These are phyloP conservation scores for Graptemys geographica DNA, from an alignment of 2,797 vertebrate genomes.

Conservation along the genomic window DNA sequence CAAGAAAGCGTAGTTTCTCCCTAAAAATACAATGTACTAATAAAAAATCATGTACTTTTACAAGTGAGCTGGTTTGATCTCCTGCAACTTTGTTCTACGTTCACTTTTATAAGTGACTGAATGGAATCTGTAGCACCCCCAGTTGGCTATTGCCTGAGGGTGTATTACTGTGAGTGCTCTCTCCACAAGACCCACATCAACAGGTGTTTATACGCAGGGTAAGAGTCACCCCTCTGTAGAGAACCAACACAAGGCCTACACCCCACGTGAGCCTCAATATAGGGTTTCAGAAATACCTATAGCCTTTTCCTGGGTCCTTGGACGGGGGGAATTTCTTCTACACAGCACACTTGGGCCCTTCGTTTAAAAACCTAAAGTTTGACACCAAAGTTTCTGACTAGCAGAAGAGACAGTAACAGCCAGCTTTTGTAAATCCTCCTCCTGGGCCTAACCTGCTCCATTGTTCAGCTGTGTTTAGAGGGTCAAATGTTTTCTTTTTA, in stretches of 20 bases:
- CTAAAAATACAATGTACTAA: background rate
- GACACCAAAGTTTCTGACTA: background rate
- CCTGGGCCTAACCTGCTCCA: background rate
- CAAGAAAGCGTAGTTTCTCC: background rate
- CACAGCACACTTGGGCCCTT: slow-evolving; percentile 38
- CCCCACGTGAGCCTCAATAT: background rate
- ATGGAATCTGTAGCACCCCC: background rate
- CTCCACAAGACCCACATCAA: background rate
- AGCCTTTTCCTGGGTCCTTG: background rate
- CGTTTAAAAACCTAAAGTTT: accelerated
- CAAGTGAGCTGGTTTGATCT: accelerated
- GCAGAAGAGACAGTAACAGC: background rate
- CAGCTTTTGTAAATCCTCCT: background rate
- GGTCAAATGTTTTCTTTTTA: background rate
- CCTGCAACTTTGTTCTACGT: background rate
- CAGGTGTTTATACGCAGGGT: background rate
- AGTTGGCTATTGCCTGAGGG: accelerated
- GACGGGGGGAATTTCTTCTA: background rate
- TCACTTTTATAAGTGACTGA: background rate
- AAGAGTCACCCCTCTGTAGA: background rate
- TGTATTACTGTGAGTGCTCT: background rate
- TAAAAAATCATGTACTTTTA: background rate
- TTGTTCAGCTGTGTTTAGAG: background rate
- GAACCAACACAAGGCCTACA: background rate
- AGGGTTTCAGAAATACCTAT: background rate